These are phyloP conservation scores for Labrus mixtus DNA, from an alignment of 2,113 vertebrate genomes.

Conservation along the genomic window DNA sequence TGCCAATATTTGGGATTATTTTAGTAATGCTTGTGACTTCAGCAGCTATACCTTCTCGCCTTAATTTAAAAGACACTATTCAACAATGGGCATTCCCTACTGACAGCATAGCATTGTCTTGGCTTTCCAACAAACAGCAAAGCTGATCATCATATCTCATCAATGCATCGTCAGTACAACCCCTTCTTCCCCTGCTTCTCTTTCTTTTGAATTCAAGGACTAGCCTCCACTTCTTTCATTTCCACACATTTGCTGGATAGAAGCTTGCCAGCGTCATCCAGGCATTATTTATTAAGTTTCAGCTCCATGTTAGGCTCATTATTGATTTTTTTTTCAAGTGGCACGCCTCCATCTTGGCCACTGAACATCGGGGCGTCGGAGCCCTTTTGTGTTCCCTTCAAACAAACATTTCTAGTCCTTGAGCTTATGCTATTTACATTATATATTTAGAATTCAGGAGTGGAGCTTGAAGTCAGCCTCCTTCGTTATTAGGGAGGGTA, in stretches of 20 bases:
- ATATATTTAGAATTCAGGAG: constrained; percentile 67
- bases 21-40: too few species aligned
- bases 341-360: constrained; percentile 62
- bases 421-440: constrained; percentile 49
- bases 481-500: constrained; percentile 70
- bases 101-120: background rate
- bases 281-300: constrained; percentile 60
- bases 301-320: constrained; percentile 61
- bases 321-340: constrained; percentile 68
- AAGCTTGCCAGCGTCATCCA: constrained; percentile 43
- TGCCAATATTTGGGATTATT: too few species aligned
- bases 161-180: constrained; percentile 38
- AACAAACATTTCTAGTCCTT: constrained; percentile 43
- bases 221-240: constrained; percentile 44
- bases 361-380: background rate
- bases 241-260: constrained; percentile 43
- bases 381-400: constrained; percentile 53
- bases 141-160: constrained; percentile 60
- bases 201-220: constrained; percentile 47
- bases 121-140: constrained; percentile 16
- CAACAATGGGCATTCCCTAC: too few species aligned
- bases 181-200: background rate
- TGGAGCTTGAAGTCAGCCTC: constrained; percentile 68
- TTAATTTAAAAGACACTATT: too few species aligned
- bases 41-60: too few species aligned